A percentile compares a stretch with the other conserved stretches of the same genome.
These are phyloP conservation scores for Rhynchotus rufescens DNA, from an alignment of 2,797 vertebrate genomes.

Conservation along the genomic window DNA sequence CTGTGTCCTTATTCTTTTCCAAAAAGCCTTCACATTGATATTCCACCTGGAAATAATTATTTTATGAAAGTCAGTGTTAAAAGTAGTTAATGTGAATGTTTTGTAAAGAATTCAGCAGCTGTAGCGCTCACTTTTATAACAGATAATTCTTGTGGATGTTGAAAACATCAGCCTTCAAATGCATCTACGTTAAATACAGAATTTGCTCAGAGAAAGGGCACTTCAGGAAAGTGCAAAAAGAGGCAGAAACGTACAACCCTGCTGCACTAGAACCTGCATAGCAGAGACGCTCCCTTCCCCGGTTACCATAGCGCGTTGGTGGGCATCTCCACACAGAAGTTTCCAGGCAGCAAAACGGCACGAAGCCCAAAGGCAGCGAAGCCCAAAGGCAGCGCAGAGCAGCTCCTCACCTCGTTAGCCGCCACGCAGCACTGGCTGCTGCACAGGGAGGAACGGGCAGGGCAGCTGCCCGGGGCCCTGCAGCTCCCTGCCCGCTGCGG, in stretches of 20 bases:
- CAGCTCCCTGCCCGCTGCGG: no score
- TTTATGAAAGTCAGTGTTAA: neutral
- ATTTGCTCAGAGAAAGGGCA: neutral
- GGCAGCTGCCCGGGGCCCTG: neutral
- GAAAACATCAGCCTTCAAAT: neutral
- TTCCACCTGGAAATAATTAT: slow-evolving; percentile 87
- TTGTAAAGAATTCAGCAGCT: neutral
- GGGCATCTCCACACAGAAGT: neutral
- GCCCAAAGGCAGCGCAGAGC: neutral
- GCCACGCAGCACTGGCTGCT: no score
- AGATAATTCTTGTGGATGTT: neutral
- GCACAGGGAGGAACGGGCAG: no score
- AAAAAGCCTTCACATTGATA: slow-evolving; percentile 98
- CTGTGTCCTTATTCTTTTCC: slow-evolving; percentile 98
- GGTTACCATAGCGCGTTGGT: neutral
- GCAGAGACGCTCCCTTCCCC: neutral
- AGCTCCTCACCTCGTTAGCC: neutral
- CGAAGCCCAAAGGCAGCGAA: neutral
- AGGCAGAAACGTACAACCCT: neutral
- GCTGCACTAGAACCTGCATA: neutral
- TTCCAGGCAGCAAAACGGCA: neutral
- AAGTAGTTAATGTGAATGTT: neutral
- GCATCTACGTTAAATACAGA: neutral
- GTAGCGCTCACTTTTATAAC: neutral
- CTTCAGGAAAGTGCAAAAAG: neutral